Evolutionary conservation across 1,140 invertebrate genomes (phyloP).

Genomic region (Pantala flavescens): DNA sequence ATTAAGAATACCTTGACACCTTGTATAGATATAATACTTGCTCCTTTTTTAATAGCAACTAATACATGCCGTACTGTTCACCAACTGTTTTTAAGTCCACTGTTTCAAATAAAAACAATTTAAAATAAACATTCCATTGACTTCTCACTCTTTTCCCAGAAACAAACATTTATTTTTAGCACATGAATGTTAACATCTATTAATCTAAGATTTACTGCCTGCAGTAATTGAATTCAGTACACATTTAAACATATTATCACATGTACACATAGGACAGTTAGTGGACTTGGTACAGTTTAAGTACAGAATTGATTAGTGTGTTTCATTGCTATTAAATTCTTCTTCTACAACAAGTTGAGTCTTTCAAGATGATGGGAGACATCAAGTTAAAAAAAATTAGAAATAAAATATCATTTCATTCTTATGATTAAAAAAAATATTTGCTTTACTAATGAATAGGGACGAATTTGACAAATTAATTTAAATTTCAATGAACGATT

Average conservation of each 20-base stretch:
- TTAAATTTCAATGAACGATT: too few species aligned
- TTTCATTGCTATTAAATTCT: too few species aligned
- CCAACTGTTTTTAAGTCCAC: not conserved
- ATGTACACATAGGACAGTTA: not conserved
- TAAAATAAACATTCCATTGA: not conserved
- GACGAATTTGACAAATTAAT: not conserved
- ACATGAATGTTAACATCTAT: not conserved
- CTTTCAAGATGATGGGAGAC: too few species aligned
- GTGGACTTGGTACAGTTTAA: not conserved
- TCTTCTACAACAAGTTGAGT: too few species aligned
- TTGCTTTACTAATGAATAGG: not conserved
- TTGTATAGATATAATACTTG: not conserved
- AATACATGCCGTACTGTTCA: not conserved
- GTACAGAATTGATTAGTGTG: not conserved
- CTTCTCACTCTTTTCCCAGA: not conserved
- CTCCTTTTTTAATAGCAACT: not conserved
- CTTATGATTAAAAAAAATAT: not conserved
- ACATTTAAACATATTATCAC: not conserved
- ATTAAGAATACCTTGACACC: not conserved
- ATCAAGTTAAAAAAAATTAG: not conserved
- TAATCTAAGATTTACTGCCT: not conserved
- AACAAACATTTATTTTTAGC: slow-evolving; percentile 1
- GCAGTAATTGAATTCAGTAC: not conserved
- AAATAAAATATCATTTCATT: not conserved
- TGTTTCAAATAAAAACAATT: not conserved